Conservation (phyloP, 2,888 invertebrate species). For the Melipona bicolor region DNA sequence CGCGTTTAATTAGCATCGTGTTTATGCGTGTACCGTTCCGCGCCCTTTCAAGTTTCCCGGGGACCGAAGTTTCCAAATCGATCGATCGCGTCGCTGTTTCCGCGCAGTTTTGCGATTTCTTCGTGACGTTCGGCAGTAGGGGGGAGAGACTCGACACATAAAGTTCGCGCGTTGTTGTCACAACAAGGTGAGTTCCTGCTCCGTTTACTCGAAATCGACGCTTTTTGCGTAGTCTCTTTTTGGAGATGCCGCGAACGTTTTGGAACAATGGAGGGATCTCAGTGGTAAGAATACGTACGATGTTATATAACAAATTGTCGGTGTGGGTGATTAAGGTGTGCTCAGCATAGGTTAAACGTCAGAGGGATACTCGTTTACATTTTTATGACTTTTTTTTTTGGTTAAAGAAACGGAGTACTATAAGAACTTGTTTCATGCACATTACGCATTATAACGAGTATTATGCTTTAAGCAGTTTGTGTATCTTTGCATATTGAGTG, state of each 20-base stretch:
- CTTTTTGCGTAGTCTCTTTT: background rate
- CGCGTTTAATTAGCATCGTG: slow-evolving; percentile 77
- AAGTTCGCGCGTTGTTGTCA: background rate
- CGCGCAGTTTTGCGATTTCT: background rate
- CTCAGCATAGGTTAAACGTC: background rate
- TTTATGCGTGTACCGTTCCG: slow-evolving; percentile 63
- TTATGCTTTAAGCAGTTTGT: background rate
- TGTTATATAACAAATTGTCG: background rate
- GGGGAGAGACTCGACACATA: background rate
- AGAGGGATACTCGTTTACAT: background rate
- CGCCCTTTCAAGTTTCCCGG: slow-evolving; percentile 46
- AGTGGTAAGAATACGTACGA: background rate
- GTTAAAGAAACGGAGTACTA: background rate
- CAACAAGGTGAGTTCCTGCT: background rate
- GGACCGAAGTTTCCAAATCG: slow-evolving; percentile 17
- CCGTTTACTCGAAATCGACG: background rate
- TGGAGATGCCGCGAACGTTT: background rate
- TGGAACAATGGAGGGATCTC: background rate
- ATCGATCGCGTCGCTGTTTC: slow-evolving; percentile 38
- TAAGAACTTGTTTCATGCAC: background rate
- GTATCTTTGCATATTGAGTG: background rate
- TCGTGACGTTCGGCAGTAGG: background rate
- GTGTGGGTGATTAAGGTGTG: background rate
- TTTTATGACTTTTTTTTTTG: background rate
- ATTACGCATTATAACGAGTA: background rate